Evolutionary conservation across 2,797 vertebrate genomes (phyloP), one percentile per base, ranked within the genome.

Genomic region (Rachycentron canadum): DNA sequence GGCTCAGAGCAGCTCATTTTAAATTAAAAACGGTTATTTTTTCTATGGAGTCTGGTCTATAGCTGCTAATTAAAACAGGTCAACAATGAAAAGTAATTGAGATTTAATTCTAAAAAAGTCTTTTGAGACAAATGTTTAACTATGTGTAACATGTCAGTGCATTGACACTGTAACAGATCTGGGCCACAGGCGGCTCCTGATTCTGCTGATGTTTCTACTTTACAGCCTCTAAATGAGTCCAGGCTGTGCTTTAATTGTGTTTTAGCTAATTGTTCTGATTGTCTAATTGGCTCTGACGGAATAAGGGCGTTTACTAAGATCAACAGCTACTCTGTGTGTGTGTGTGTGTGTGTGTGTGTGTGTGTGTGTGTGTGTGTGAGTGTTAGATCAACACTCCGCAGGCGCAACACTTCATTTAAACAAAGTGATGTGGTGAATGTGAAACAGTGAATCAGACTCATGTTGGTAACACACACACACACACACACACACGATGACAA

Each of bases 241-340:
- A 30, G 28, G 14, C 32, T 76, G 50, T 17, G 26, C 9, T n/a
- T 40, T 67, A 71, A 71, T 60, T 75, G 58, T 4, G n/a, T 53
- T 76, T 32, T 32, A 77, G 8, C 45, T 84, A 65, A 84, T 81
- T 82, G 47, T n/a, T 63, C 43, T 40, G 49, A 72, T 49, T 73
- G 65, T 71, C 23, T 81, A 81, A 83, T 65, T 73, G 43, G 17
- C 43, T 45, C 17, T 45, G 43, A 45, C 78, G 21, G 67, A 82
- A 76, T 78, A 52, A 74, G 38, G 66, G 49, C 69, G 64, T 68
- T 45, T 10, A 63, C 32, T 38, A 8, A 79, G 40, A 78, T 34
- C 73, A 69, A 70, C 60, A 40, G 56, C 45, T 47, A 57, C 49
- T 71, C 66, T 25, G 47, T 53, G 32, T 56, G 17, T 53, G 55